These are phyloP conservation scores for Lepus europaeus DNA, from an alignment of 2,113 vertebrate species.

Conservation along the genomic window DNA sequence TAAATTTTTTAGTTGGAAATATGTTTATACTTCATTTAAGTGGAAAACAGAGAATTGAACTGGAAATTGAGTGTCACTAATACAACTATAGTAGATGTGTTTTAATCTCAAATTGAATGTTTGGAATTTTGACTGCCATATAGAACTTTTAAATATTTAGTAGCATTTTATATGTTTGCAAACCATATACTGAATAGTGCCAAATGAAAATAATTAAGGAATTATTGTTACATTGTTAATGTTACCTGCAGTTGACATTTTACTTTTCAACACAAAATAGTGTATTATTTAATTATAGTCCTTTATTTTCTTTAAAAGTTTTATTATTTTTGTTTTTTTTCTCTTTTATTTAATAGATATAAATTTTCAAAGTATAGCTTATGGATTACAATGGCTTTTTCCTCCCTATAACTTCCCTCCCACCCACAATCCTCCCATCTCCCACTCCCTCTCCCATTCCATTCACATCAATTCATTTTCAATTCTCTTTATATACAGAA, in stretches of 20 bases:
- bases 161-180: constrained; percentile 73
- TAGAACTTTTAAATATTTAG: constrained; percentile 60
- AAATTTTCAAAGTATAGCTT: no score
- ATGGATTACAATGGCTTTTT: no score
- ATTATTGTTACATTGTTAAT: neutral
- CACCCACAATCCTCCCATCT: no score
- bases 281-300: neutral
- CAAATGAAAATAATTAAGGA: constrained; percentile 31
- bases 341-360: no score
- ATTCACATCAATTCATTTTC: no score
- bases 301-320: neutral
- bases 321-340: no score
- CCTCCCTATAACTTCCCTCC: no score
- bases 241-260: neutral
- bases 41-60: constrained; percentile 65
- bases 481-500: no score
- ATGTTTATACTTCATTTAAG: constrained; percentile 56
- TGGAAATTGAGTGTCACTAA: constrained; percentile 22
- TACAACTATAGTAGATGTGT: neutral
- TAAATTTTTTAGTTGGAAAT: neutral
- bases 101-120: neutral
- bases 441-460: no score
- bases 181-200: constrained; percentile 23
- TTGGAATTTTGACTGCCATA: constrained; percentile 49
- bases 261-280: neutral